Evolutionary conservation across 2,113 vertebrate genomes (phyloP).

Genomic region (Meleagris gallopavo): DNA sequence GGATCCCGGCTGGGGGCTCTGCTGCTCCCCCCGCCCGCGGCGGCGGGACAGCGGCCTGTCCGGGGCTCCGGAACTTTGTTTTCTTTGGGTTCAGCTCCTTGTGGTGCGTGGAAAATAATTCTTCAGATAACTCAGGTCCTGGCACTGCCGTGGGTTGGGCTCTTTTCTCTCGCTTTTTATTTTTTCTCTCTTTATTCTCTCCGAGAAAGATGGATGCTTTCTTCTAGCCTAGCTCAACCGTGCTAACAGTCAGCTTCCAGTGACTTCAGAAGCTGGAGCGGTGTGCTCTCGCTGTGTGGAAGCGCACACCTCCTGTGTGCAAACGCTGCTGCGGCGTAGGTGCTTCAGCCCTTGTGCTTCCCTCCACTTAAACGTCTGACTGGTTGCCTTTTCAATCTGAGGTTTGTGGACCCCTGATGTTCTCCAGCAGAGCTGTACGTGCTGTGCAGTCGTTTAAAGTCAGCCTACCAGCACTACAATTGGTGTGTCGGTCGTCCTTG

Average conservation of each 20-base stretch:
- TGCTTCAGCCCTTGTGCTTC: background rate
- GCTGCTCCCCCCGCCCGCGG: background rate
- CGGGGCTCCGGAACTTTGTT: slow-evolving; percentile 50
- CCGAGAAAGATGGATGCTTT: background rate
- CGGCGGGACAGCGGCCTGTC: background rate
- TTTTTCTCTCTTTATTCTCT: background rate
- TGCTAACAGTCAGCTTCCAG: background rate
- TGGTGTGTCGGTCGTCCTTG: background rate
- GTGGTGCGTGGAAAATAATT: background rate
- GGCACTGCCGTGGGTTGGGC: background rate
- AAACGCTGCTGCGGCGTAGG: background rate
- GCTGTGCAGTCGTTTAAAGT: background rate
- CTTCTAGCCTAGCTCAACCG: background rate
- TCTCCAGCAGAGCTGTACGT: background rate
- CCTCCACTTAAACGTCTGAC: background rate
- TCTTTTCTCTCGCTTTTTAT: background rate
- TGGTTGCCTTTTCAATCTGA: background rate
- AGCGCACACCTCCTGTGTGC: background rate
- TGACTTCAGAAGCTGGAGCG: background rate
- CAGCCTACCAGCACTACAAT: background rate
- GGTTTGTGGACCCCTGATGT: slow-evolving; percentile 28
- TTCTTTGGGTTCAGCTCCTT: background rate
- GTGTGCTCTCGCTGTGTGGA: background rate
- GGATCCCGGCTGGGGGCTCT: background rate
- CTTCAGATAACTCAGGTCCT: background rate